Conservation (phyloP, 2,888 invertebrate species). For the Protophormia terraenovae region DNA sequence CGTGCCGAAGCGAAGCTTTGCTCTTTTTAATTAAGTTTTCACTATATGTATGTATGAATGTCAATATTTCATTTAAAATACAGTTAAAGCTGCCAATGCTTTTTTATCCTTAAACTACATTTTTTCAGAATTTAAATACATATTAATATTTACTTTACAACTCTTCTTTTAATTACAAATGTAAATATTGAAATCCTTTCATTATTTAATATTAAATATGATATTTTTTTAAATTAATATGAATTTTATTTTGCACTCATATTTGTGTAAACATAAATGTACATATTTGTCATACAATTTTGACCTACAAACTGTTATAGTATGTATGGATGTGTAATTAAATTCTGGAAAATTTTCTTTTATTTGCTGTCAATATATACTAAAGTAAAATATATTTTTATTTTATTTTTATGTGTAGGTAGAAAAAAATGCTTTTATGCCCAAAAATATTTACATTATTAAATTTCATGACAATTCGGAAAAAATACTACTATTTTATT, state of each 20-base stretch:
- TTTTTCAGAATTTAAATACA: not conserved
- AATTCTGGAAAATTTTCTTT: not conserved
- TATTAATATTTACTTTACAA: not conserved
- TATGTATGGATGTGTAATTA: not conserved
- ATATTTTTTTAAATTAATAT: not conserved
- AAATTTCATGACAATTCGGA: not conserved
- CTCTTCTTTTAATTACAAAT: not conserved
- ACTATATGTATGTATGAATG: too few species aligned
- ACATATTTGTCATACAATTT: too few species aligned
- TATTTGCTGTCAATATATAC: slow-evolving; percentile 28
- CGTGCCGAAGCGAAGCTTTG: too few species aligned
- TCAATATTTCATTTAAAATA: too few species aligned
- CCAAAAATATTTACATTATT: not conserved
- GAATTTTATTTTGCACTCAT: not conserved
- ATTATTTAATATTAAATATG: not conserved
- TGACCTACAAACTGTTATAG: slow-evolving; percentile 14
- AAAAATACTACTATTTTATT: not conserved
- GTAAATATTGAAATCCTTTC: not conserved
- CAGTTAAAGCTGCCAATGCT: too few species aligned
- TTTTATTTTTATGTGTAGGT: not conserved
- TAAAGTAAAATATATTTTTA: not conserved
- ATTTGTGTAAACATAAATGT: not conserved
- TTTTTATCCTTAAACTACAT: not conserved
- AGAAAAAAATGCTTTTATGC: not conserved
- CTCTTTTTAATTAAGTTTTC: too few species aligned